Evolutionary conservation across 2,113 vertebrate genomes (phyloP).

Genomic region (Ictalurus furcatus): DNA sequence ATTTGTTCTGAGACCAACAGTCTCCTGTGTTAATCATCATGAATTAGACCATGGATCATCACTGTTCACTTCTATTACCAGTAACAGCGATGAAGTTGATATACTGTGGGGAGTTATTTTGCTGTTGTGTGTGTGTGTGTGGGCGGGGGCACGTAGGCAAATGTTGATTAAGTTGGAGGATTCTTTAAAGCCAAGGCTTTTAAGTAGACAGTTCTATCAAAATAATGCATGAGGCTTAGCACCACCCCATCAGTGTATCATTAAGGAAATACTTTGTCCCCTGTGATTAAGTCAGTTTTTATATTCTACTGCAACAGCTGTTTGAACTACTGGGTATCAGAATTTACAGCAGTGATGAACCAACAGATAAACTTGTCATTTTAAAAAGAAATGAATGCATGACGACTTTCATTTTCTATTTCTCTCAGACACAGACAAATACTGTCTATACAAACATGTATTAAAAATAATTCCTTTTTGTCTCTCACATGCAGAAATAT

Average conservation of each 20-base stretch:
- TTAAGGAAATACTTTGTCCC: background rate
- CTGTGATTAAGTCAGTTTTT: slow-evolving; percentile 12
- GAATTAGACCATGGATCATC: slow-evolving; percentile 7
- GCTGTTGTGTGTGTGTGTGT: background rate
- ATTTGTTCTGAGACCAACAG: slow-evolving; percentile 32
- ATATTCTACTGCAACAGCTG: slow-evolving; percentile 11
- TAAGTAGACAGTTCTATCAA: background rate
- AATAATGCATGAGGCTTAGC: slow-evolving; percentile 10
- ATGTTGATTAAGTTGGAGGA: background rate
- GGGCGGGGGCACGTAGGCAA: background rate
- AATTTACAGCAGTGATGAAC: background rate
- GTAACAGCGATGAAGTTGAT: background rate
- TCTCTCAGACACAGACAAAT: background rate
- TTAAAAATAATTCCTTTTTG: background rate
- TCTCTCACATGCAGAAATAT: background rate
- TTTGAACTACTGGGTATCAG: background rate
- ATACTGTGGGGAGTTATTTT: background rate
- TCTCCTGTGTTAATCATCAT: background rate
- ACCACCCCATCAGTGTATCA: background rate
- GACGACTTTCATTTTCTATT: background rate
- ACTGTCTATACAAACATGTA: background rate
- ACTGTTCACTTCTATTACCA: slow-evolving; percentile 6
- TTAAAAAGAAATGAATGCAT: background rate
- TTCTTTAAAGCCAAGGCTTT: slow-evolving; percentile 5
- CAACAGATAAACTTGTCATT: background rate